Percentiles rank a stretch among this genome's conserved stretches.
These are phyloP conservation scores for Anodontia alba DNA, from an alignment of 2,888 invertebrate species.

Conservation along the genomic window DNA sequence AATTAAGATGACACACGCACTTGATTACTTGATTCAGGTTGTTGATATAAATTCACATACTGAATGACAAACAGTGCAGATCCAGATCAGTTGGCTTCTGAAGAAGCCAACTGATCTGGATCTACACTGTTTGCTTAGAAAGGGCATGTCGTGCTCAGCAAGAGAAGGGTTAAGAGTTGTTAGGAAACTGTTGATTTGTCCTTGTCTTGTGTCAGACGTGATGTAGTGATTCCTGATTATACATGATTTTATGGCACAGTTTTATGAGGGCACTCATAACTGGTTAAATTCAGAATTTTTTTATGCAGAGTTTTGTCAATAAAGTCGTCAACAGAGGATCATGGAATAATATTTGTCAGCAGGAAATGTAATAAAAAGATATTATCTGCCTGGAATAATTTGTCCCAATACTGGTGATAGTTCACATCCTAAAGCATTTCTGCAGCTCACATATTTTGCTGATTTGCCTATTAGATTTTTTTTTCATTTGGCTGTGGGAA, in stretches of 20 bases:
- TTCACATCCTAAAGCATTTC: no score
- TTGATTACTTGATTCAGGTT: no score
- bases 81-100: no score
- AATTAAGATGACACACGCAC: no score
- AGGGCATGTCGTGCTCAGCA: no score
- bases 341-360: constrained; percentile 9
- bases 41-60: no score
- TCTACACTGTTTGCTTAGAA: no score
- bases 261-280: constrained; percentile 15
- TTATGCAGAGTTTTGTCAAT: constrained; percentile 6
- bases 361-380: neutral
- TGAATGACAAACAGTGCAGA: constrained; percentile 29
- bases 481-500: no score
- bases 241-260: constrained; percentile 9
- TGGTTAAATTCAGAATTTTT: neutral
- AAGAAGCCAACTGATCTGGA: no score
- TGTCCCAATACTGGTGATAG: neutral
- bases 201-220: neutral
- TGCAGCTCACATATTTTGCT: no score
- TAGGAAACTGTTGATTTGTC: neutral
- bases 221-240: constrained; percentile 4
- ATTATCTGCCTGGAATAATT: constrained; percentile 8
- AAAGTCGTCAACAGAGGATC: constrained; percentile 8
- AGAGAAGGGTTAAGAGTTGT: no score
- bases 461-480: no score